These are phyloP conservation scores for Corythornis cristatus DNA, from an alignment of 2,113 vertebrate genomes.

Conservation along the genomic window DNA sequence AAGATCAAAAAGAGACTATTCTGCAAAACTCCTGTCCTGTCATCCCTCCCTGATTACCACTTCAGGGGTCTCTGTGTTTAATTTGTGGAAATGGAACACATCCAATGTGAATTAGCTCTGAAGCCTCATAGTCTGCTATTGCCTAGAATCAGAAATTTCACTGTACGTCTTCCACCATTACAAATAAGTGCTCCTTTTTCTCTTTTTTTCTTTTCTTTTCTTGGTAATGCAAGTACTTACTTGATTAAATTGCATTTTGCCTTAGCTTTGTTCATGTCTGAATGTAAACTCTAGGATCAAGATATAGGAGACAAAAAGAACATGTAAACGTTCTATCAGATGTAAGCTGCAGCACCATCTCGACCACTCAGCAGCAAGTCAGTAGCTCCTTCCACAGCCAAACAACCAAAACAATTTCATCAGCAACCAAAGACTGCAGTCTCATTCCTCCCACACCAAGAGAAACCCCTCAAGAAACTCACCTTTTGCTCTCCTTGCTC, in stretches of 20 bases:
- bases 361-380: fast-evolving
- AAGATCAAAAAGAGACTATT: background rate
- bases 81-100: background rate
- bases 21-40: background rate
- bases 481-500: background rate
- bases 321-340: background rate
- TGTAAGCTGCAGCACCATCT: background rate
- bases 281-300: background rate
- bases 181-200: background rate
- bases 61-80: background rate
- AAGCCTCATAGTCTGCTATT: background rate
- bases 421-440: background rate
- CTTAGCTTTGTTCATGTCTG: background rate
- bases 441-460: background rate
- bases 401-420: background rate
- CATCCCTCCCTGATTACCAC: background rate
- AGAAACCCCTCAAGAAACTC: background rate
- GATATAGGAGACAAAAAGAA: background rate
- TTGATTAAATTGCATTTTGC: background rate
- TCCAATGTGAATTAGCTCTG: background rate
- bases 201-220: background rate
- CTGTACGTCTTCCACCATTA: background rate
- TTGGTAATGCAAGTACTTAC: background rate
- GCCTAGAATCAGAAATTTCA: background rate
- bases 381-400: background rate